Conservation (phyloP, 64 coral and sea anemone species). For the Dendrophyllia cribrosa region DNA sequence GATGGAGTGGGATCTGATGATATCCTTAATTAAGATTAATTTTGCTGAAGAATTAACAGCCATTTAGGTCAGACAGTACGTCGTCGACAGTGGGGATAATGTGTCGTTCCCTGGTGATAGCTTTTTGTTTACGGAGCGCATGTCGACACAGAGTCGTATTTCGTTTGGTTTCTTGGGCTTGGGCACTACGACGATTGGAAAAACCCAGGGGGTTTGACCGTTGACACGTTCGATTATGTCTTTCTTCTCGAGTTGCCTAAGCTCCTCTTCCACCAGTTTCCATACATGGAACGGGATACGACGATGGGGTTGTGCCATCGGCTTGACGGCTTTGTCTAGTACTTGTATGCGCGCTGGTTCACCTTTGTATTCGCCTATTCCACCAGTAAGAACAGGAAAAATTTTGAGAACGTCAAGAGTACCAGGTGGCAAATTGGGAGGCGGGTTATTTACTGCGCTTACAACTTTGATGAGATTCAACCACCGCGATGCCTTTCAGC, state of each 20-base stretch:
- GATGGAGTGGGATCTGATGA: slow-evolving; percentile 12
- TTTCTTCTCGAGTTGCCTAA: slow-evolving; percentile 54
- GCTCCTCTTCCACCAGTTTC: slow-evolving; percentile 64
- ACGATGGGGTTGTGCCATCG: slow-evolving; percentile 60
- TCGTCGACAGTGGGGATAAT: slow-evolving; percentile 58
- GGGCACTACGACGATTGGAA: slow-evolving; percentile 61
- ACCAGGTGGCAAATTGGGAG: slow-evolving; percentile 43
- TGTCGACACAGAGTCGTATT: slow-evolving; percentile 67
- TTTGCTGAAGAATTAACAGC: slow-evolving; percentile 42
- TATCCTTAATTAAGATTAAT: slow-evolving; percentile 42
- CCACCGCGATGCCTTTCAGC: slow-evolving; percentile 47
- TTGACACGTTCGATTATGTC: slow-evolving; percentile 68
- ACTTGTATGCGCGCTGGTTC: slow-evolving; percentile 73
- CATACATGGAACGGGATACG: slow-evolving; percentile 59
- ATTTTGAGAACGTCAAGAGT: slow-evolving; percentile 59
- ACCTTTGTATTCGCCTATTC: slow-evolving; percentile 71
- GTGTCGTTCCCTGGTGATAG: slow-evolving; percentile 59
- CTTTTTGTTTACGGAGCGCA: slow-evolving; percentile 29
- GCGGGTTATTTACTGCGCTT: slow-evolving; percentile 40
- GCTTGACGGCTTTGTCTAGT: slow-evolving; percentile 73
- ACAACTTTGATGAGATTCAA: slow-evolving; percentile 78
- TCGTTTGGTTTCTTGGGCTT: slow-evolving; percentile 63
- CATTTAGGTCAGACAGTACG: slow-evolving; percentile 39
- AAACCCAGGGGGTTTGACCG: slow-evolving; percentile 74
- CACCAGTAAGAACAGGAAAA: slow-evolving; percentile 60